phyloP scores from a whole-genome alignment of 2,888 invertebrate genomes.

The Torymus auratus region DNA sequence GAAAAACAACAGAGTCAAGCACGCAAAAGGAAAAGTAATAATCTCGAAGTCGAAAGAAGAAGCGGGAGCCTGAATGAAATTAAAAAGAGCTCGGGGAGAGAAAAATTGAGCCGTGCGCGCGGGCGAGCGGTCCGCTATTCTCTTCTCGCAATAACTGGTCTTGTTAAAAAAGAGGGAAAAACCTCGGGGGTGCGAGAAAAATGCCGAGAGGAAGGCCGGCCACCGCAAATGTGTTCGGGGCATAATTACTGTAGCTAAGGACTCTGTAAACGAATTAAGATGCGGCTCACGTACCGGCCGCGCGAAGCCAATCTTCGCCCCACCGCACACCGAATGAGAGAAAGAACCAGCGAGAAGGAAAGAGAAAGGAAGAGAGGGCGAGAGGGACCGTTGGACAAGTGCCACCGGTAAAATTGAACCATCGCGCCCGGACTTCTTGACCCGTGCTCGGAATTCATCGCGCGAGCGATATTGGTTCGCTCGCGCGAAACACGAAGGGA shows the following conservation, averaged over 20 bases:
- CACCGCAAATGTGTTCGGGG: conserved; percentile 37
- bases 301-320: conserved; percentile 51
- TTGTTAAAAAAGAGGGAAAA: conserved; percentile 7
- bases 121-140: background rate
- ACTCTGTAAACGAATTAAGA: conserved; percentile 44
- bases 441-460: conserved; percentile 69
- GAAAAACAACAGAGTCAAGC: too few relatives aligned
- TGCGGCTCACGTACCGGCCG: conserved; percentile 28
- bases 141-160: conserved; percentile 34
- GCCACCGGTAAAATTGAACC: conserved; percentile 69
- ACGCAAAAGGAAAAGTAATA: conserved; percentile 23
- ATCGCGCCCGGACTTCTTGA: conserved; percentile 67
- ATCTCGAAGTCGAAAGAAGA: conserved; percentile 15
- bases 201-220: background rate
- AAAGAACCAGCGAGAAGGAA: too few relatives aligned
- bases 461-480: conserved; percentile 34
- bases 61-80: conserved; percentile 17
- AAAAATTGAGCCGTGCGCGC: conserved; percentile 1
- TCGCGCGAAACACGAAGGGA: background rate
- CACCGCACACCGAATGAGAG: background rate
- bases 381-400: conserved; percentile 61
- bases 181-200: conserved; percentile 10
- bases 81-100: conserved; percentile 32
- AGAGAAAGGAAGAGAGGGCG: too few relatives aligned
- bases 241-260: conserved; percentile 51